Base-by-base conservation (phyloP, 2,113 vertebrate species). In the Melanerpes formicivorus region DNA sequence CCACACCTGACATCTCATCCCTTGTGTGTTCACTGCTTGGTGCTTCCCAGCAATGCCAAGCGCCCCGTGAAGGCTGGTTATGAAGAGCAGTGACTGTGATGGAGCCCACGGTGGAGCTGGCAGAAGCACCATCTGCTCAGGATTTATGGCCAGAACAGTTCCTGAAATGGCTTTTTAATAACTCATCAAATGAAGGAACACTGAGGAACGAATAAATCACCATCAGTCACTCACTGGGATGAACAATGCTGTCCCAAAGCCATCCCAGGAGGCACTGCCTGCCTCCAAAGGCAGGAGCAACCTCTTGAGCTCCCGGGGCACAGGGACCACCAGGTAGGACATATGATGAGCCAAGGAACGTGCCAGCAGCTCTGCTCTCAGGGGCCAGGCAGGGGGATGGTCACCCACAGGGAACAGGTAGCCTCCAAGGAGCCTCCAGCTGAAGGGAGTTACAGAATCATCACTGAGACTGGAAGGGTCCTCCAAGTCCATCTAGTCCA, bases 331-430 rank as follows among this genome's bases (percentile, higher is more conserved):
- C 2, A 15, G 42, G 29, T 29, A n/a, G 3, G 84, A 19, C 5
- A 6, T 23, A 9, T 3, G 2, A 3, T 0, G 2, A 54, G 46
- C 25, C 44, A 7, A 0, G 46, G 13, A 21, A 14, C 2, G 17
- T 8, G 29, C 29, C 5, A 30, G 46, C 26, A 29, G n/a, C 37
- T 14, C 63, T 18, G 55, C 48, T 46, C 62, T 18, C 4, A 2
- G 19, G 18, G 42, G 21, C 23, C 14, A n/a, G 32, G 30, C 40
- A 25, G 55, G 55, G 4, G 11, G 30, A 16, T 5, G 5, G 37
- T 40, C 3, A 4, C 30, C 54, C 18, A 2, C 9, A 13, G 81
- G 44, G 18, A 37, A 27, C 42, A 6, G 59, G 52, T 10, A 58
- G 42, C 29, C 19, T 44, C 30, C 2, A 3, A n/a, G 62, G 19